A percentile compares a stretch with the other conserved stretches of the same genome.
Evolutionary conservation across 2,888 invertebrate species (phyloP).

Genomic region (Zygogramma bicolorata): DNA sequence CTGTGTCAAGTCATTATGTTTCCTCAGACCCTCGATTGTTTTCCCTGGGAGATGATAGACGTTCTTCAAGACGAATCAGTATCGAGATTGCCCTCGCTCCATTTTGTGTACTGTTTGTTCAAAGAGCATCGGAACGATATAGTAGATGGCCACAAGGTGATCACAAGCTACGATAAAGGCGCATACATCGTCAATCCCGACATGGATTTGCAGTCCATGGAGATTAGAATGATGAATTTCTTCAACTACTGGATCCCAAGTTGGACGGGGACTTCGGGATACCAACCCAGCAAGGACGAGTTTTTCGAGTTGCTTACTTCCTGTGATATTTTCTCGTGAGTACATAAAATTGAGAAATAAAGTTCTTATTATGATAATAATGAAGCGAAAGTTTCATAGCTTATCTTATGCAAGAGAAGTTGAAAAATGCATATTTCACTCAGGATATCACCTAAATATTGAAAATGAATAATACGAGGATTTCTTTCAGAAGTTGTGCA

Average conservation of each 20-base stretch:
- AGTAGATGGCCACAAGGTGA: conserved; percentile 70
- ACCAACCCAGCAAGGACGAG: conserved; percentile 69
- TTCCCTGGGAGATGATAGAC: conserved; percentile 85
- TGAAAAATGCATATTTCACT: too few relatives aligned
- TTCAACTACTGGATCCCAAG: conserved; percentile 68
- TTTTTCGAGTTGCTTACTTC: conserved; percentile 68
- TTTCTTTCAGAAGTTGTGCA: too few relatives aligned
- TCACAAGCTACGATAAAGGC: conserved; percentile 67
- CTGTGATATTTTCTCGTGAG: conserved; percentile 73
- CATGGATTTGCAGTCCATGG: conserved; percentile 66
- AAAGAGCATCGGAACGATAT: conserved; percentile 72
- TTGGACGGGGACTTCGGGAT: conserved; percentile 67
- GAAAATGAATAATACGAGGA: too few relatives aligned
- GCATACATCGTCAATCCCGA: conserved; percentile 80
- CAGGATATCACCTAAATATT: too few relatives aligned
- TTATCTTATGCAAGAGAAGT: too few relatives aligned
- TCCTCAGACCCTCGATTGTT: conserved; percentile 75
- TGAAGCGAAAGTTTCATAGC: too few relatives aligned
- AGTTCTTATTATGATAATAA: neutral
- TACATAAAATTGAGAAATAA: conserved; percentile 23
- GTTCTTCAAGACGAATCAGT: conserved; percentile 76
- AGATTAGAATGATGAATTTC: conserved; percentile 67
- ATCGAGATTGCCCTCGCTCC: conserved; percentile 80
- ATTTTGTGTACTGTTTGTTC: conserved; percentile 75
- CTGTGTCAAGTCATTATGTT: neutral